Evolutionary conservation across 2,113 vertebrate genomes (phyloP), one percentile per base, ranked within the genome.

Genomic region (Cebus imitator): DNA sequence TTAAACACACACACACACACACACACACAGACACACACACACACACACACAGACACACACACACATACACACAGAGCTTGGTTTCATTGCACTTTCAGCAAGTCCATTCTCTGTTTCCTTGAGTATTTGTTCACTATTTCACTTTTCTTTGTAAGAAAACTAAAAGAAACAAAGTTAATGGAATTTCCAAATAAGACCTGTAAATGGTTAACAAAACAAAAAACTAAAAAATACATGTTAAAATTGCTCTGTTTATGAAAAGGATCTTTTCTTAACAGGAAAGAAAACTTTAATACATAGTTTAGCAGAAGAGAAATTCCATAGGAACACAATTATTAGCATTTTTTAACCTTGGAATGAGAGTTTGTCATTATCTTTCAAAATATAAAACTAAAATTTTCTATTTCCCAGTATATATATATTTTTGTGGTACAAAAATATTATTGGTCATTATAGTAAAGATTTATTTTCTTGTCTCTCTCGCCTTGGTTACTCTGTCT

Each of bases 121-220:
- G 30, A 85, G 30, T 90, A n/a, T 78, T 55, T 61, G 18, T 88
- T 76, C 30, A 75, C 45, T 82, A 8, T 95, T 94, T 91, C 23
- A 25, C 57, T 90, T 92, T 43, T 83, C 37, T 94, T 92, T 55
- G 35, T 87, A 81, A 57, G 30, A 83, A 14, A 87, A 86, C 61
- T 90, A n/a, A 84, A 94, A 91, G 30, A 61, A 91, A 91, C 30
- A 79, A 66, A 6, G 4, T 61, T 89, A 14, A 57, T 79, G 6
- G 20, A 66, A 10, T 80, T 93, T 89, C 11, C 37, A 95, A 90
- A 83, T 52, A 93, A 58, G 27, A 93, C 81, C 80, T 52, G 7
- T 25, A 93, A 90, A 89, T 84, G 27, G 21, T 85, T 76, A 79
- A 91, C 86, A 90, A 90, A 81, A 50, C 21, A 81, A 93, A 75